These are phyloP conservation scores for Eretmochelys imbricata DNA, from an alignment of 2,113 vertebrate genomes.

Conservation along the genomic window DNA sequence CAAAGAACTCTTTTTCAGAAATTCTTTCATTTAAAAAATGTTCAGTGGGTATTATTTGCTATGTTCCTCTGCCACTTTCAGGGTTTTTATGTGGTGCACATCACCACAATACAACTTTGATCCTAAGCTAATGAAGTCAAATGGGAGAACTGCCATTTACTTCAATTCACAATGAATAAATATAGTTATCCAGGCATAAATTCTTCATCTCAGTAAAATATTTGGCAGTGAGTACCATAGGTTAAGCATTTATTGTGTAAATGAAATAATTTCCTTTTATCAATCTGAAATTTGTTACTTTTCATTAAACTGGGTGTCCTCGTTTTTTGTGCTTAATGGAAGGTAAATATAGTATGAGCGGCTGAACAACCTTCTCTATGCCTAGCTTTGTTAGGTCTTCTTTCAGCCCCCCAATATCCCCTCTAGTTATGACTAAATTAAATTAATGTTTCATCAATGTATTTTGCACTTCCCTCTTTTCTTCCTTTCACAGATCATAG, in stretches of 20 bases:
- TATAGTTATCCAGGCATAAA: neutral
- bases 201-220: neutral
- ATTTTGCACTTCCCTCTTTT: neutral
- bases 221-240: neutral
- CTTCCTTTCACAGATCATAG: neutral
- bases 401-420: neutral
- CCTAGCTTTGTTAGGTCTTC: neutral
- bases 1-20: neutral
- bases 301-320: neutral
- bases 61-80: neutral
- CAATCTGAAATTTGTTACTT: neutral
- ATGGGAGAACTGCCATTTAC: neutral
- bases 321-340: neutral
- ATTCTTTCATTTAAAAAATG: neutral
- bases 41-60: neutral
- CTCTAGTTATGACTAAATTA: neutral
- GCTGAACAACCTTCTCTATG: neutral
- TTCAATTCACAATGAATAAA: neutral
- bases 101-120: neutral
- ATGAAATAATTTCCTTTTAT: neutral
- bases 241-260: neutral
- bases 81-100: neutral
- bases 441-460: neutral
- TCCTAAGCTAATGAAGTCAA: neutral
- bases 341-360: accelerated